Evolutionary conservation across 2,888 invertebrate species (phyloP).

Genomic region (Eucriotettix oculatus): DNA sequence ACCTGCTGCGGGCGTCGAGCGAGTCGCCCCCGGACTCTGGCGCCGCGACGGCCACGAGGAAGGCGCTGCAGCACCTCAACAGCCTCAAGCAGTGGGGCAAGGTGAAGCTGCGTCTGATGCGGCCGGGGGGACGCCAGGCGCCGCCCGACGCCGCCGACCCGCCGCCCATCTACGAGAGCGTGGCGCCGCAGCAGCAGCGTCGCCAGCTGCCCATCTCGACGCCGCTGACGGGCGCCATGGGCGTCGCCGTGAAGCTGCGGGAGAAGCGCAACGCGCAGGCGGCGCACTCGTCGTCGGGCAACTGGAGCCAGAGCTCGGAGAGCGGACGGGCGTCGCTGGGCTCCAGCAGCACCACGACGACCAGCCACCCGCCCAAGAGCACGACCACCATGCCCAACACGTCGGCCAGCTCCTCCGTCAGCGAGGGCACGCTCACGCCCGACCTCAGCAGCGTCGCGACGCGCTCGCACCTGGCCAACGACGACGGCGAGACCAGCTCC

Average conservation of each 20-base stretch:
- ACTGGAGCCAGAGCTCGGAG: slow-evolving; percentile 89
- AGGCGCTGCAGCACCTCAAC: neutral
- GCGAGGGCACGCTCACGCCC: slow-evolving; percentile 13
- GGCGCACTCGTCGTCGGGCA: slow-evolving; percentile 72
- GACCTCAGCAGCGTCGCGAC: slow-evolving; percentile 5
- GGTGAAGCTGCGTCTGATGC: neutral
- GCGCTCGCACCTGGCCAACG: neutral
- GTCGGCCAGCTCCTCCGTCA: slow-evolving; percentile 62
- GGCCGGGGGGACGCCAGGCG: neutral
- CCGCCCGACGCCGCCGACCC: neutral
- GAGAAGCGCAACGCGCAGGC: slow-evolving; percentile 56
- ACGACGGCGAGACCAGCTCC: slow-evolving; percentile 36
- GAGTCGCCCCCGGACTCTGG: neutral
- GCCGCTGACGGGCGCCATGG: slow-evolving; percentile 35
- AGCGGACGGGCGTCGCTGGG: slow-evolving; percentile 73
- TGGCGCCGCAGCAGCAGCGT: neutral
- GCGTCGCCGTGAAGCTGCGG: slow-evolving; percentile 53
- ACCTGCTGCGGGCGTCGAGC: neutral
- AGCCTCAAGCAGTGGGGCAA: neutral
- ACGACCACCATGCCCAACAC: slow-evolving; percentile 37
- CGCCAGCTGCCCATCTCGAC: slow-evolving; percentile 30
- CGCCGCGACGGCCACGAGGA: neutral
- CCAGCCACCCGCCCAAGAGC: slow-evolving; percentile 20
- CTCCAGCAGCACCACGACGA: slow-evolving; percentile 62
- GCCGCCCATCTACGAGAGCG: neutral